Evolutionary conservation across 2,113 vertebrate genomes (phyloP).

Genomic region (Malurus melanocephalus): DNA sequence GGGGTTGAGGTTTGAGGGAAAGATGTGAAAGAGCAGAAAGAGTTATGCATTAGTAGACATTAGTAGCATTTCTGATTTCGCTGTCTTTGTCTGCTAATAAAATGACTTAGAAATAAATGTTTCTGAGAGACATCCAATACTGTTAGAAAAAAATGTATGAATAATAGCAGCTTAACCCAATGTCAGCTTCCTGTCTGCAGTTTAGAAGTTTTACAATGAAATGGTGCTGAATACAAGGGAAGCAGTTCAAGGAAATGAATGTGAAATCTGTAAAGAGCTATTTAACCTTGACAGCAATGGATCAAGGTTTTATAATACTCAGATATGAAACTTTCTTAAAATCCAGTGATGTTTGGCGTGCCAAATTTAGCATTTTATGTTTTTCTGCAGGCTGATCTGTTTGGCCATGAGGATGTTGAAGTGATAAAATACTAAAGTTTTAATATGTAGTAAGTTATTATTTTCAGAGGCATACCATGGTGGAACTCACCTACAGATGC

Average conservation of each 20-base stretch:
- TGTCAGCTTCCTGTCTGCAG: neutral
- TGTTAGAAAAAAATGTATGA: neutral
- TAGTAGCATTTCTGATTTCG: neutral
- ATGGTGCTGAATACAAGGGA: neutral
- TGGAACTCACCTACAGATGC: neutral
- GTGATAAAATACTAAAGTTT: neutral
- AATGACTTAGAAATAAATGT: neutral
- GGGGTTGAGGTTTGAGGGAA: neutral
- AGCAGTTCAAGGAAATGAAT: neutral
- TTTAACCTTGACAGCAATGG: neutral
- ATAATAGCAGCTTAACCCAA: neutral
- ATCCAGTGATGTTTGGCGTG: neutral
- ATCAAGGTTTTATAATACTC: neutral
- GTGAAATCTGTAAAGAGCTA: neutral
- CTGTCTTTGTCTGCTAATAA: neutral
- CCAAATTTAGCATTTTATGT: neutral
- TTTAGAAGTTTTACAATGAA: neutral
- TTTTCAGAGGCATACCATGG: neutral
- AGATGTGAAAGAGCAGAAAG: neutral
- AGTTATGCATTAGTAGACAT: neutral
- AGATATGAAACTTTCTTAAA: neutral
- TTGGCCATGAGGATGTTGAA: neutral
- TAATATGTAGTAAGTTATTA: neutral
- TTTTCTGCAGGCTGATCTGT: neutral
- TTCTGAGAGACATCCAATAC: neutral